Evolutionary conservation across 2,888 invertebrate genomes (phyloP).

Genomic region (Cryptus armator): DNA sequence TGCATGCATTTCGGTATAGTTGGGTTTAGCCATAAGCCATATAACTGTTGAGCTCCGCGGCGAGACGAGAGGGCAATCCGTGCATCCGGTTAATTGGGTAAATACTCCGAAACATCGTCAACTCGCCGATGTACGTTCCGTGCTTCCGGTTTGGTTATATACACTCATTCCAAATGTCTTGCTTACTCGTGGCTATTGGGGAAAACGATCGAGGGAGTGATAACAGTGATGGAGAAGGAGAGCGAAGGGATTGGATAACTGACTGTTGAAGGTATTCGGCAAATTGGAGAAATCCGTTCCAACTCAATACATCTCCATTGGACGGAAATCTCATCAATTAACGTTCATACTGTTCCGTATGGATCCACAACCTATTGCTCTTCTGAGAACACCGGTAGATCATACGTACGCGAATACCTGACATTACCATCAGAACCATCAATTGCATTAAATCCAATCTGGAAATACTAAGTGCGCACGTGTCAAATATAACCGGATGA

Average conservation of each 20-base stretch:
- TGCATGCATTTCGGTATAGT: background rate
- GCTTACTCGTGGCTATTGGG: conserved; percentile 48
- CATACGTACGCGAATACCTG: background rate
- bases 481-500: background rate
- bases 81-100: conserved; percentile 64
- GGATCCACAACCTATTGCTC: conserved; percentile 12
- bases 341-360: background rate
- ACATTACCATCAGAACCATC: background rate
- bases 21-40: background rate
- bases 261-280: background rate
- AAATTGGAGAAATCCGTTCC: conserved; percentile 22
- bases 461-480: background rate
- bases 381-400: conserved; percentile 1
- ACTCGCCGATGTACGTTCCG: conserved; percentile 34
- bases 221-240: background rate
- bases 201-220: conserved; percentile 37
- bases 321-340: conserved; percentile 17
- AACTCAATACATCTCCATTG: conserved; percentile 4
- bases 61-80: conserved; percentile 47
- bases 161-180: conserved; percentile 22
- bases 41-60: background rate
- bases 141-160: background rate
- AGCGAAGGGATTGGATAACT: conserved; percentile 20
- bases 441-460: background rate
- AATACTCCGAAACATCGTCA: conserved; percentile 64